Conservation (phyloP, 2,888 invertebrate species). For the Xanthorhoe designata region DNA sequence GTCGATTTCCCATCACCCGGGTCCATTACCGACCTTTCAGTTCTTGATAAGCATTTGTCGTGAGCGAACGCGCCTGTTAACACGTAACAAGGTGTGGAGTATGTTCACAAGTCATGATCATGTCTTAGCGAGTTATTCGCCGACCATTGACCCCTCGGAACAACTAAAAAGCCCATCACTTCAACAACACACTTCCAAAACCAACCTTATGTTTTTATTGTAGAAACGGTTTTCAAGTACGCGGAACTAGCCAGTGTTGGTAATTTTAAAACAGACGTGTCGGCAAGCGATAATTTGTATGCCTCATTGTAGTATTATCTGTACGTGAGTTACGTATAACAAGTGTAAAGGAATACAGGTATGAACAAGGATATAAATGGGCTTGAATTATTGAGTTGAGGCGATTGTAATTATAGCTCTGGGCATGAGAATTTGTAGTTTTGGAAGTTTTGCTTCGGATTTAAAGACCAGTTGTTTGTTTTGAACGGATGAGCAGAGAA, state of each 20-base stretch:
- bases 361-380: constrained; percentile 76
- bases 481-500: constrained; percentile 15
- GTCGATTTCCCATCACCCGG: constrained; percentile 60
- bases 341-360: constrained; percentile 70
- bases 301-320: constrained; percentile 82
- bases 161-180: constrained; percentile 62
- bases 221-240: constrained; percentile 47
- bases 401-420: constrained; percentile 65
- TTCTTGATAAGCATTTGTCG: constrained; percentile 83
- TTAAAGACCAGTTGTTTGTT: constrained; percentile 26
- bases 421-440: constrained; percentile 45
- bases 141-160: constrained; percentile 77
- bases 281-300: constrained; percentile 84
- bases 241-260: constrained; percentile 57
- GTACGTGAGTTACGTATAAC: constrained; percentile 79
- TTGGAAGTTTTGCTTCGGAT: constrained; percentile 35
- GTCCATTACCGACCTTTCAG: constrained; percentile 61
- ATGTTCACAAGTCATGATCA: constrained; percentile 81
- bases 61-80: constrained; percentile 84
- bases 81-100: constrained; percentile 85
- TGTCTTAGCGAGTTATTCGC: constrained; percentile 83
- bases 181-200: constrained; percentile 37
- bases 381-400: constrained; percentile 65
- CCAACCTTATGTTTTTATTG: constrained; percentile 45
- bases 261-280: constrained; percentile 63